Percentiles rank a stretch among this genome's conserved stretches.
Conservation (phyloP, 2,113 vertebrate genomes). For the Sakesphorus luctuosus region DNA sequence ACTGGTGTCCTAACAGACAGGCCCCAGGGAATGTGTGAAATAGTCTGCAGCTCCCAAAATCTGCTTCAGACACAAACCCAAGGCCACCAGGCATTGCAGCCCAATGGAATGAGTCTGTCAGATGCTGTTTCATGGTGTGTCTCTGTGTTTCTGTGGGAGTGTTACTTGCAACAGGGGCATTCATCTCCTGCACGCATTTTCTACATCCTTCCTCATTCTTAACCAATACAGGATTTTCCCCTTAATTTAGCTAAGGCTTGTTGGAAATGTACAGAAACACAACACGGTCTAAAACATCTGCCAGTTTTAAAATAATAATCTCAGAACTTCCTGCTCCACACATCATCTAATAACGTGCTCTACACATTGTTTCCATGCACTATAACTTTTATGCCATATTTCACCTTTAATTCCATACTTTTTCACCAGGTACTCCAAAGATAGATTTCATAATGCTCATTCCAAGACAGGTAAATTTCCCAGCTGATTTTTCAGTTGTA, state of each 20-base stretch:
- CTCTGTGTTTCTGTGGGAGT: background rate
- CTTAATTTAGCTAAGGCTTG: background rate
- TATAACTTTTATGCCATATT: background rate
- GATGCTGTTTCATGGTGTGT: conserved; percentile 1
- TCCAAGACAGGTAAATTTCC: background rate
- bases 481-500: background rate
- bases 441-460: background rate
- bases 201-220: background rate
- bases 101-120: background rate
- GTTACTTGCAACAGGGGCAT: background rate
- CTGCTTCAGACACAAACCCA: conserved; percentile 34
- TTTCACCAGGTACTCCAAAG: background rate
- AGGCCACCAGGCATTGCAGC: conserved; percentile 1
- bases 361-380: background rate
- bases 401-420: background rate
- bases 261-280: background rate
- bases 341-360: background rate
- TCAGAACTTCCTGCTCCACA: background rate
- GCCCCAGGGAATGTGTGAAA: conserved; percentile 51
- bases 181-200: background rate
- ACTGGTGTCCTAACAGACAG: conserved; percentile 20
- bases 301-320: background rate
- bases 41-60: conserved; percentile 32
- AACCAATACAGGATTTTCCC: background rate
- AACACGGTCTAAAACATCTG: background rate